Percentiles rank a stretch among this genome's conserved stretches.
phyloP scores from a whole-genome alignment of 1,140 invertebrate genomes.

The Heliconius hewitsoni region DNA sequence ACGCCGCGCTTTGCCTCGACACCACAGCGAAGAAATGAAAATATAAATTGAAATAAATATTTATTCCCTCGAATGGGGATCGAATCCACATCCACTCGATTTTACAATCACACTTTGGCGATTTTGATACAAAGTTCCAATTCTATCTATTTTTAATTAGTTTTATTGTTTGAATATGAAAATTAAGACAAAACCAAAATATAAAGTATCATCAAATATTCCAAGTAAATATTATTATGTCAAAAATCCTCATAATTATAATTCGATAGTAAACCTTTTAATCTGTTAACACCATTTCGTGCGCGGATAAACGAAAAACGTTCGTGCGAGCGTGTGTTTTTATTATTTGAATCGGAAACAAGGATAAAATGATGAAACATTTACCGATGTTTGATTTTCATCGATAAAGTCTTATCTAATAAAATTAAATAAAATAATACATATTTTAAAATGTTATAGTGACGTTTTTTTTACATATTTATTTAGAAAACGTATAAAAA shows the following conservation, averaged over 20 bases:
- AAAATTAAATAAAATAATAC: no score
- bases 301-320: neutral
- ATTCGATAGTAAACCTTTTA: neutral
- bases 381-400: neutral
- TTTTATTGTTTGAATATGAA: neutral
- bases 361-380: neutral
- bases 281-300: slow-evolving; percentile 2
- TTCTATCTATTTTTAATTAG: no score
- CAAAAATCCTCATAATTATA: slow-evolving; percentile 6
- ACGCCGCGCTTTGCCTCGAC: no score
- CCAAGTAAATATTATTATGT: neutral
- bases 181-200: neutral
- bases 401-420: neutral
- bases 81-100: neutral
- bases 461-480: no score
- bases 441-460: no score
- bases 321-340: neutral
- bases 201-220: neutral
- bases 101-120: neutral
- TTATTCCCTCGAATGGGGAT: neutral
- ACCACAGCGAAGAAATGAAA: no score
- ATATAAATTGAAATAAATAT: no score
- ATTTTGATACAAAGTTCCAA: no score
- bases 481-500: no score
- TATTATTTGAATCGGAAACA: neutral